Evolutionary conservation across 2,113 vertebrate genomes (phyloP), one percentile per base, ranked within the genome.

Genomic region (Hyla sarda): DNA sequence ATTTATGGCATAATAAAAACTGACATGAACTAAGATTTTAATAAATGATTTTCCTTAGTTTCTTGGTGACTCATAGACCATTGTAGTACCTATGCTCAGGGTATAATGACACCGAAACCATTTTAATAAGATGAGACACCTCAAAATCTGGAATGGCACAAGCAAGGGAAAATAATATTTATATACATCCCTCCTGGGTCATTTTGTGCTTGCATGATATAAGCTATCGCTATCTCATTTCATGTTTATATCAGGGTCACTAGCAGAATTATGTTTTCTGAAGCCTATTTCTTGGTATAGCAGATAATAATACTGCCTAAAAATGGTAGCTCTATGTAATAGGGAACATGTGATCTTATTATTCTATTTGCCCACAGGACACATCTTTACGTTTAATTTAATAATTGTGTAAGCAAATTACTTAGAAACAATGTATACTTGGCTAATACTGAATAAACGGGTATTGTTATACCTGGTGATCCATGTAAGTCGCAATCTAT

Each of bases 161-260:
- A 47, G 58, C 34, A 81, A 81, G 16, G 25, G 78, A 81, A 41
- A 47, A 81, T 81, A 81, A 65, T 81, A 81, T 81, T 81, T 81
- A 81, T 60, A 62, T 28, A 25, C 78, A 65, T 65, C 47, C 56
- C 78, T 81, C 78, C 34, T 81, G 58, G 78, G 78, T 81, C 54
- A 47, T 81, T 81, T 81, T 28, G 28, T n/a, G 21, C 78, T 47
- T 81, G 78, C 78, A 65, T 81, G 78, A 65, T 81, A 81, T 65
- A 81, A 47, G 78, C 78, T 60, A 80, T 65, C 78, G 47, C 78
- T 65, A 81, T 81, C 78, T 81, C 34, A 81, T 81, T 81, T 65
- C 56, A 19, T 81, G 37, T 81, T 81, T 62, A 81, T 81, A 45
- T 65, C 34, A 81, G 78, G 78, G 56, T 81, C 78, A 62, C 56